A percentile compares a stretch with the other conserved stretches of the same genome.
Conservation (phyloP, 2,888 invertebrate genomes). For the Globia sparganii region DNA sequence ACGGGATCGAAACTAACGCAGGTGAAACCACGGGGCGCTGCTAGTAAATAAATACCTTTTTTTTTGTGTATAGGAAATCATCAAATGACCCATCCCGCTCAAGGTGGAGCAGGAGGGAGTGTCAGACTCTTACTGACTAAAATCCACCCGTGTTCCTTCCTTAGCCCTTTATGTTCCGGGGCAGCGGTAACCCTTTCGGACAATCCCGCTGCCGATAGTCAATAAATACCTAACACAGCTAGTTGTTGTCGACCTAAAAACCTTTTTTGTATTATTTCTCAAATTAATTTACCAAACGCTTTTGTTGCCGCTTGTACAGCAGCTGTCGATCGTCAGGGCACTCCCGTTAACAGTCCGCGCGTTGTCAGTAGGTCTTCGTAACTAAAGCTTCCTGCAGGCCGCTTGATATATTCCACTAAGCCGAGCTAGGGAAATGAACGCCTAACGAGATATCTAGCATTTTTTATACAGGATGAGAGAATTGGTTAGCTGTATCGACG, state of each 20-base stretch:
- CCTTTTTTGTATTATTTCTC: background rate
- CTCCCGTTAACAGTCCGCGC: conserved; percentile 77
- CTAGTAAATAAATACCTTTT: too few species aligned
- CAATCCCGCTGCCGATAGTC: too few species aligned
- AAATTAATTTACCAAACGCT: conserved; percentile 34
- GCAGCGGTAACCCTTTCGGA: too few species aligned
- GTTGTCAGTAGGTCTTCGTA: conserved; percentile 80
- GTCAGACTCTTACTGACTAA: too few species aligned
- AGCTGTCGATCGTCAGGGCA: conserved; percentile 75
- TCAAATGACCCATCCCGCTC: too few species aligned
- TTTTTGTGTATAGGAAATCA: too few species aligned
- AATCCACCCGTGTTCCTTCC: too few species aligned
- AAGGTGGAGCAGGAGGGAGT: too few species aligned
- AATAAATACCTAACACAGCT: too few species aligned
- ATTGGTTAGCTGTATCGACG: conserved; percentile 25
- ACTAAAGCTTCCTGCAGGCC: conserved; percentile 76
- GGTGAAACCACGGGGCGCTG: too few species aligned
- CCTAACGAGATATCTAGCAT: conserved; percentile 69
- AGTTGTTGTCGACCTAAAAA: background rate
- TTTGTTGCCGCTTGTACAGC: conserved; percentile 67
- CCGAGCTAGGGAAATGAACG: conserved; percentile 73
- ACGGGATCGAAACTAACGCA: too few species aligned
- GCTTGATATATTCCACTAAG: conserved; percentile 73
- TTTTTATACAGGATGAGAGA: conserved; percentile 66
- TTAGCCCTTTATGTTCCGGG: too few species aligned